phyloP scores from a whole-genome alignment of 2,113 vertebrate species.

The Sinocyclocheilus grahami region DNA sequence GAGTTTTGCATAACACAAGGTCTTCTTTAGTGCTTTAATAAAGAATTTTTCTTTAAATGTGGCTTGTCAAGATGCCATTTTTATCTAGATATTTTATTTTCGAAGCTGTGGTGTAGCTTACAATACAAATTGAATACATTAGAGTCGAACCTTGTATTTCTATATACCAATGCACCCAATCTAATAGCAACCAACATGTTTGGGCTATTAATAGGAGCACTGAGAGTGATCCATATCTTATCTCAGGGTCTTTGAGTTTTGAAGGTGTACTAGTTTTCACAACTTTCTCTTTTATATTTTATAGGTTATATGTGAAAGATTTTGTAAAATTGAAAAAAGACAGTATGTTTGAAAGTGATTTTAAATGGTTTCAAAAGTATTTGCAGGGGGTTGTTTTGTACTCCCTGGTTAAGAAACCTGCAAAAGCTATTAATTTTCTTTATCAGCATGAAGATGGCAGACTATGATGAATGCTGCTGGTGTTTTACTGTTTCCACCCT shows the following conservation, averaged over 20 bases:
- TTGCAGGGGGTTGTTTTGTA: slow-evolving; percentile 11
- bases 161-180: not conserved
- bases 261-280: not conserved
- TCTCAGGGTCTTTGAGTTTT: not conserved
- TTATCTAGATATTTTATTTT: not conserved
- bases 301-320: not conserved
- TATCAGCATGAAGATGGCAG: slow-evolving; percentile 19
- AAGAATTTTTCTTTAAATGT: not conserved
- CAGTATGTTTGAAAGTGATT: not conserved
- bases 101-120: not conserved
- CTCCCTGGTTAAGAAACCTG: not conserved
- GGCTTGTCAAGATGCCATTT: not conserved
- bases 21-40: not conserved
- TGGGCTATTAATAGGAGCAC: not conserved
- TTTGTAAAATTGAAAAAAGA: not conserved
- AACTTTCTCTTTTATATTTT: not conserved
- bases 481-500: not conserved
- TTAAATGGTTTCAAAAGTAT: not conserved
- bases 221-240: not conserved
- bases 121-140: not conserved
- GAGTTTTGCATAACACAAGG: not conserved
- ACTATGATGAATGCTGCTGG: slow-evolving; percentile 21
- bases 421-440: not conserved
- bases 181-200: not conserved
- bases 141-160: not conserved